Conservation (phyloP, 2,797 vertebrate genomes). For the Mormyrus proboscirostris region DNA sequence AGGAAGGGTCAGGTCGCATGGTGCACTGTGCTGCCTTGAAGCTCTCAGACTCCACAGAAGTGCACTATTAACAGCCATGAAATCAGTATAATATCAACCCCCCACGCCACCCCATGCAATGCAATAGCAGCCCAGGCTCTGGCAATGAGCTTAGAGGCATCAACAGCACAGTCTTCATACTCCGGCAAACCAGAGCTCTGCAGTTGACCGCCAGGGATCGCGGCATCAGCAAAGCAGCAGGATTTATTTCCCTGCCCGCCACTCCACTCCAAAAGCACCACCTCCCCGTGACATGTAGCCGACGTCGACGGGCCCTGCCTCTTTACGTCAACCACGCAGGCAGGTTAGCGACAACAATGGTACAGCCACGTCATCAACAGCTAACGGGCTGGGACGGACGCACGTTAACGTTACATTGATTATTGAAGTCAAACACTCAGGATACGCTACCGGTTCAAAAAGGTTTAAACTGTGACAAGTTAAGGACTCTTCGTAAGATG, state of each 20-base stretch:
- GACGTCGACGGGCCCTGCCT: neutral
- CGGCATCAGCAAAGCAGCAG: neutral
- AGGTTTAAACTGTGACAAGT: neutral
- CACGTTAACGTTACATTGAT: neutral
- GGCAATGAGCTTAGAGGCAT: conserved; percentile 15
- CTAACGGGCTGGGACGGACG: neutral
- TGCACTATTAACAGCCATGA: neutral
- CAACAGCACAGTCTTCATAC: conserved; percentile 16
- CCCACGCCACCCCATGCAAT: neutral
- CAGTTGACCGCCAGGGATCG: neutral
- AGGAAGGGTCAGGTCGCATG: neutral
- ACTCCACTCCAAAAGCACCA: neutral
- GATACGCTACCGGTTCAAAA: neutral
- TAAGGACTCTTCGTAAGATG: neutral
- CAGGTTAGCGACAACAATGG: neutral
- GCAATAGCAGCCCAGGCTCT: neutral
- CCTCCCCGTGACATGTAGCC: neutral
- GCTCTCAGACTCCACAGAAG: neutral
- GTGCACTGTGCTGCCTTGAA: neutral
- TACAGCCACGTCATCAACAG: neutral
- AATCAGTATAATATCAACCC: neutral
- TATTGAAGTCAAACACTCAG: neutral
- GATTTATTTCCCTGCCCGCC: neutral
- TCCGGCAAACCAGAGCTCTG: conserved; percentile 14
- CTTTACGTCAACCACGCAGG: neutral